Conservation (phyloP, 2,888 invertebrate genomes). For the Sycophila texana region DNA sequence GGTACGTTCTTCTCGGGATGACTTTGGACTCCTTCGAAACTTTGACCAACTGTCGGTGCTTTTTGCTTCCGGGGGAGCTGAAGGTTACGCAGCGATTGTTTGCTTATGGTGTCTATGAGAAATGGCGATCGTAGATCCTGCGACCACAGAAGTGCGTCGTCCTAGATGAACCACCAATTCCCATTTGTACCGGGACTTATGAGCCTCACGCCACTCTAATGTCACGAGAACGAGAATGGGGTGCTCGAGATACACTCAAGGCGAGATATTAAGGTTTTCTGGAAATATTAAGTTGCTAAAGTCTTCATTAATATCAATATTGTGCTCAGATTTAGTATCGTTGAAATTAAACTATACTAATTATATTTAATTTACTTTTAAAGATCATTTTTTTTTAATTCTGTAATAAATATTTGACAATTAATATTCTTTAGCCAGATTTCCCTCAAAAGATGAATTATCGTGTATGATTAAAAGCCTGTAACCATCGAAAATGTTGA, state of each 20-base stretch:
- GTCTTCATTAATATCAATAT: no score
- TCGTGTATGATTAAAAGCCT: no score
- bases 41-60: slow-evolving; percentile 67
- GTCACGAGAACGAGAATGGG: neutral
- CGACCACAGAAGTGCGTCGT: slow-evolving; percentile 58
- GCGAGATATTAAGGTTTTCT: no score
- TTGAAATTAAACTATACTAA: no score
- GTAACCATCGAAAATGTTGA: neutral
- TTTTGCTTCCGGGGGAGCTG: slow-evolving; percentile 29
- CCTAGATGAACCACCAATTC: slow-evolving; percentile 24
- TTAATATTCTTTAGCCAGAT: no score
- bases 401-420: no score
- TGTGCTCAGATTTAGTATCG: no score
- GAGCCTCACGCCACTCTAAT: slow-evolving; percentile 29
- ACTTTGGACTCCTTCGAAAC: slow-evolving; percentile 58
- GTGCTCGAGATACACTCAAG: no score
- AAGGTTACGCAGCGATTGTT: slow-evolving; percentile 62
- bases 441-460: no score
- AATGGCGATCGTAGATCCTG: slow-evolving; percentile 71
- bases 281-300: no score
- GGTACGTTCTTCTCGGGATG: neutral
- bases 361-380: no score
- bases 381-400: no score
- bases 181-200: slow-evolving; percentile 49
- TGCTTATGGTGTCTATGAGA: slow-evolving; percentile 68